Evolutionary conservation across 2,113 vertebrate genomes (phyloP), one percentile per base, ranked within the genome.

Genomic region (Muscicapa adusta): DNA sequence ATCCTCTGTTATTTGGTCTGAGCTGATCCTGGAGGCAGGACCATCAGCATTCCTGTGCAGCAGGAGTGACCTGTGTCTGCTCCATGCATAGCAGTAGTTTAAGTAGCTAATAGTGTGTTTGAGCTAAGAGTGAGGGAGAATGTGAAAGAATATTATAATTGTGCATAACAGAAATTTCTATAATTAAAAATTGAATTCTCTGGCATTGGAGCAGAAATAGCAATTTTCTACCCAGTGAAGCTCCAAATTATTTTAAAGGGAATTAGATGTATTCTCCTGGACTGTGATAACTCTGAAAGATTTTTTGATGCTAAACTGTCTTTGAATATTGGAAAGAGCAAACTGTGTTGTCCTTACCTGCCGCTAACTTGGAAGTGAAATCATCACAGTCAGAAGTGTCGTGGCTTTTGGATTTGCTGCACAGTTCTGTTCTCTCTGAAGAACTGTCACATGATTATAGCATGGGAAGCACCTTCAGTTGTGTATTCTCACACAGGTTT

Each of bases 201-300:
- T 88, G 60, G 66, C 94, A 83, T 88, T 86, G 91, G 89, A 96
- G 95, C 93, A 96, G 94, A 97, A 97, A 96, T 95, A 96, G 83
- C 85, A 96, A 96, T 96, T 97, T 97, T 96, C 95, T 97, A 95
- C 91, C 78, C 94, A 95, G 88, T 93, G 96, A 96, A 97, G 93
- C 93, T 96, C 96, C 95, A 96, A 95, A 96, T 96, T 94, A 95
- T 96, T 96, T 96, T 90, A 93, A 89, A 90, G 72, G 51, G 40
- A 96, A 94, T 95, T 96, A 91, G 79, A 96, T 88, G 13, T 93
- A 38, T 96, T 91, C 36, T 97, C 78, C 87, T 94, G 82, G 82
- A 93, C 65, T 94, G 65, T 50, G 72, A 96, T 96, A 43, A 48
- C 29, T 85, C 45, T 31, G 33, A 89, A 95, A 85, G 62, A 95